Percentiles rank a stretch among this genome's conserved stretches.
Evolutionary conservation across 2,797 vertebrate species (phyloP).

Genomic region (Mus caroli): DNA sequence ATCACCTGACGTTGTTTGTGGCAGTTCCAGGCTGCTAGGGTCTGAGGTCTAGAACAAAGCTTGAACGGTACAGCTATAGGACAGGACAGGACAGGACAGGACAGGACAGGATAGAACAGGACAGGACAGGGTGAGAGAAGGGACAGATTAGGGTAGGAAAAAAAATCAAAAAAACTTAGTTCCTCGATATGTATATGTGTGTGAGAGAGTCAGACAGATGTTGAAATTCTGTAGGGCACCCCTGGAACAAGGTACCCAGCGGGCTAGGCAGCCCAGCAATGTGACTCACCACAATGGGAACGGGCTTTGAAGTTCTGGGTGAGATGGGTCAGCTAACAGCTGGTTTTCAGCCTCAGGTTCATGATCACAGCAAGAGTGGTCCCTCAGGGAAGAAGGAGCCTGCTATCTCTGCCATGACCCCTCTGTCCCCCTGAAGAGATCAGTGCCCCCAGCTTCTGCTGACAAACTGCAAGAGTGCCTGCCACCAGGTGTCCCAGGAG

Average conservation of each 20-base stretch:
- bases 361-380: background rate
- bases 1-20: background rate
- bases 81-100: too few relatives aligned
- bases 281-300: background rate
- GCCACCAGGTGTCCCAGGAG: background rate
- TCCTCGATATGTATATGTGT: background rate
- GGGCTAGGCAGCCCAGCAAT: background rate
- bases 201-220: too few relatives aligned
- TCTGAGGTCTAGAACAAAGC: background rate
- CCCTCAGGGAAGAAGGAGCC: background rate
- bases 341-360: background rate
- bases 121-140: background rate
- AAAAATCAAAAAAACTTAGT: background rate
- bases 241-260: background rate
- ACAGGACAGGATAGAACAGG: too few relatives aligned
- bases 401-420: background rate
- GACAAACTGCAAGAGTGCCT: background rate
- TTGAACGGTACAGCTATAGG: too few relatives aligned
- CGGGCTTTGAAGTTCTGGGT: background rate
- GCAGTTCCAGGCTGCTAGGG: background rate
- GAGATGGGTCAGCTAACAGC: background rate
- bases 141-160: background rate
- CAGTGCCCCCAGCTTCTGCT: background rate
- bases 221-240: background rate
- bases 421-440: background rate